Percentiles rank a stretch among this genome's conserved stretches.
Evolutionary conservation across 37 sponge, comb jelly and placozoan genomes (phyloP).

Genomic region (Hexactinellida sp.): DNA sequence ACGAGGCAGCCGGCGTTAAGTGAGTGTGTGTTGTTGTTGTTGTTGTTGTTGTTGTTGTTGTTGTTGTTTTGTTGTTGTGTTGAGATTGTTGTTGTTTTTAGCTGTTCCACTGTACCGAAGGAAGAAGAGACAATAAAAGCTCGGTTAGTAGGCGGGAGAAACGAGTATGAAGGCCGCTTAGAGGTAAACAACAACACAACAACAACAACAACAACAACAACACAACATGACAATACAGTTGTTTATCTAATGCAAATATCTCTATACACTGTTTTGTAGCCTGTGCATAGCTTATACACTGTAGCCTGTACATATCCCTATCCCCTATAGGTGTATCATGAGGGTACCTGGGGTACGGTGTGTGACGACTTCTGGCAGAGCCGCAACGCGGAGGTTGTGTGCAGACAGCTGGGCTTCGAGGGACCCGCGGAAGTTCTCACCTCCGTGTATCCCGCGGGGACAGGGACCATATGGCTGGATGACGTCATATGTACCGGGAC

Average conservation of each 20-base stretch:
- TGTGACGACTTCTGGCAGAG: background rate
- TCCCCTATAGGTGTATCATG: background rate
- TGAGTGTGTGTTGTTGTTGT: background rate
- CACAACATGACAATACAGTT: too few relatives aligned
- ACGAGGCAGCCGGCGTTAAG: background rate
- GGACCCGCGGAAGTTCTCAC: background rate
- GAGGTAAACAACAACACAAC: background rate
- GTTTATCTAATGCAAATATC: too few relatives aligned
- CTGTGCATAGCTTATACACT: too few relatives aligned
- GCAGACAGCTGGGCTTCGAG: background rate
- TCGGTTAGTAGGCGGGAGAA: background rate
- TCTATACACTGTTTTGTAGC: too few relatives aligned
- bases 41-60: background rate
- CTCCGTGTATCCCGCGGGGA: background rate
- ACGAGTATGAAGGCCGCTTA: background rate
- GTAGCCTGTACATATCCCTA: too few relatives aligned
- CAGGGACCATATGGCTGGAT: constrained; percentile 31
- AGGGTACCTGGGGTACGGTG: background rate
- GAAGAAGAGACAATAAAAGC: background rate
- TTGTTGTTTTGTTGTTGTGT: background rate
- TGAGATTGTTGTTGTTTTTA: background rate
- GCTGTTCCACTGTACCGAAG: background rate
- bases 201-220: background rate
- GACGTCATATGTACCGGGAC: constrained; percentile 25
- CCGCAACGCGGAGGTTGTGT: background rate